Percentiles rank a stretch among this genome's conserved stretches.
phyloP scores from a whole-genome alignment of 2,888 invertebrate genomes.

The Rutpela maculata region DNA sequence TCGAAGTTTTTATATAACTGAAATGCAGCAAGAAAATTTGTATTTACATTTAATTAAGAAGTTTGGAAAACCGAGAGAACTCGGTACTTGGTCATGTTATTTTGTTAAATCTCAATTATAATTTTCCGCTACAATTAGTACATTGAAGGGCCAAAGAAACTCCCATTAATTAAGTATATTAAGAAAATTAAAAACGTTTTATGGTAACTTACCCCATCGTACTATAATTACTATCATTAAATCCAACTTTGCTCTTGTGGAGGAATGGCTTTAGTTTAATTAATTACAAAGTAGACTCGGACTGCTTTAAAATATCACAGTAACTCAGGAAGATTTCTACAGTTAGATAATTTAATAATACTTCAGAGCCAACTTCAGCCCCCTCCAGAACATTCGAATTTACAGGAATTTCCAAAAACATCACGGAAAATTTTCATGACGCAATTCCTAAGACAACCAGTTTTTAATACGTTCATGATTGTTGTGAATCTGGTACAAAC shows the following conservation, averaged over 20 bases:
- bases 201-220: constrained; percentile 32
- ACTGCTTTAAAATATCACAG: not conserved
- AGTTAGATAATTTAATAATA: too few relatives aligned
- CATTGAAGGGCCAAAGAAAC: constrained; percentile 35
- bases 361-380: too few relatives aligned
- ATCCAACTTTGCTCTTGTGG: constrained; percentile 24
- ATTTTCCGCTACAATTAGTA: constrained; percentile 57
- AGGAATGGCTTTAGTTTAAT: constrained; percentile 26
- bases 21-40: constrained; percentile 37
- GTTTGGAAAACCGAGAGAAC: constrained; percentile 46
- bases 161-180: constrained; percentile 38
- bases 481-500: too few relatives aligned
- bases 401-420: too few relatives aligned
- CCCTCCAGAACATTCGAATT: too few relatives aligned
- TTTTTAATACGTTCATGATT: too few relatives aligned
- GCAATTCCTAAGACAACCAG: too few relatives aligned
- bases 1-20: constrained; percentile 20
- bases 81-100: constrained; percentile 50
- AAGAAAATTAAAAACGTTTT: constrained; percentile 28
- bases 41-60: constrained; percentile 61
- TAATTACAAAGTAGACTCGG: constrained; percentile 19
- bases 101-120: constrained; percentile 60
- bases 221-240: constrained; percentile 34
- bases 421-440: too few relatives aligned
- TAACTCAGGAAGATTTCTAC: not conserved